Evolutionary conservation across 1,140 invertebrate species (phyloP).

Genomic region (Pemphigus obesinymphae): DNA sequence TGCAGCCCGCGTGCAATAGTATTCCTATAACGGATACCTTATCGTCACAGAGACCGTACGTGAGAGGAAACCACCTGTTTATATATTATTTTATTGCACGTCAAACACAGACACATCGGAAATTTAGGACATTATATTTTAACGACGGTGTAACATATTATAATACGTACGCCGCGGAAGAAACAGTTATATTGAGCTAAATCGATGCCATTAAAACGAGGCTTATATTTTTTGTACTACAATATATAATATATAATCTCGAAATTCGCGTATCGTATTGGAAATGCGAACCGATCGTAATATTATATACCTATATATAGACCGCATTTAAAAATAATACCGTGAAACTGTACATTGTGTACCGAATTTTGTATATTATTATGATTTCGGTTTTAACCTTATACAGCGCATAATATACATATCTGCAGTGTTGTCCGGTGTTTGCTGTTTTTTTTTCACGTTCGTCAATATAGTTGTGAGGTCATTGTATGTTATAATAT

Average conservation of each 20-base stretch:
- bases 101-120: background rate
- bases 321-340: no score
- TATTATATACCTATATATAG: no score
- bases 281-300: no score
- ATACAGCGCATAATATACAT: background rate
- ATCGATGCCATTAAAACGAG: background rate
- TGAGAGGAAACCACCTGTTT: slow-evolving; percentile 5
- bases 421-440: background rate
- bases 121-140: slow-evolving; percentile 2
- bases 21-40: slow-evolving; percentile 29
- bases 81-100: background rate
- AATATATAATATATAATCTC: background rate
- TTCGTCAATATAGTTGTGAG: slow-evolving; percentile 12
- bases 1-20: background rate
- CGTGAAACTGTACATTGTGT: no score
- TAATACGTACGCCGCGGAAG: no score
- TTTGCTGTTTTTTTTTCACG: slow-evolving; percentile 9
- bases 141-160: background rate
- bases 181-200: background rate
- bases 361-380: no score
- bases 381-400: no score
- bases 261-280: background rate
- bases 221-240: background rate
- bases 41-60: background rate
- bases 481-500: slow-evolving; percentile 28